Conservation (phyloP, 2,888 invertebrate species). For the Trichogramma evanescens region DNA sequence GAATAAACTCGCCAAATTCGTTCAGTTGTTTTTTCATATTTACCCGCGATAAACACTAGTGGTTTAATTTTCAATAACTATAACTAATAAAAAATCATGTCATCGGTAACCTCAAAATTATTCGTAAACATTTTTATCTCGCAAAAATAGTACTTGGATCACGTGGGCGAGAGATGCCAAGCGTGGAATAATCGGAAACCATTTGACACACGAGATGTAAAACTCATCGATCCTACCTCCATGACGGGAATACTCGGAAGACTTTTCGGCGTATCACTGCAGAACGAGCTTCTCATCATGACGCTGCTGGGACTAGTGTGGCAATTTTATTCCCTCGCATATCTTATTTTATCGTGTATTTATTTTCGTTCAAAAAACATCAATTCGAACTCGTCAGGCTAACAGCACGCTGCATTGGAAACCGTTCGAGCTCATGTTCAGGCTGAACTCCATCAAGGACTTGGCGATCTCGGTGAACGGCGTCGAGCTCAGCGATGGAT, state of each 20-base stretch:
- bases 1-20: too few species aligned
- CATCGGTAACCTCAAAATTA: too few species aligned
- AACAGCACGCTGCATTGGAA: constrained; percentile 34
- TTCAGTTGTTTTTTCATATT: too few species aligned
- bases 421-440: constrained; percentile 30
- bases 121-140: too few species aligned
- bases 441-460: constrained; percentile 26
- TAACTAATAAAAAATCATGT: too few species aligned
- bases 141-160: too few species aligned
- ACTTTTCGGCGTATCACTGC: constrained; percentile 29
- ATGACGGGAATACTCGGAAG: constrained; percentile 31
- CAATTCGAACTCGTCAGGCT: constrained; percentile 23
- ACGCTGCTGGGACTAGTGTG: constrained; percentile 35
- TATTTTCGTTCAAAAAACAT: neutral
- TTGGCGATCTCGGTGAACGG: constrained; percentile 9
- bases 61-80: too few species aligned
- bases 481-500: constrained; percentile 11
- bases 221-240: constrained; percentile 2
- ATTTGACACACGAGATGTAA: too few species aligned
- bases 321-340: neutral
- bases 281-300: constrained; percentile 37
- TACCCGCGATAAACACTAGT: too few species aligned
- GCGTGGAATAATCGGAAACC: too few species aligned
- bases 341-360: too few species aligned
- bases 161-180: too few species aligned